These are phyloP conservation scores for Nymphicus hollandicus DNA, from an alignment of 2,113 vertebrate species.

Conservation along the genomic window DNA sequence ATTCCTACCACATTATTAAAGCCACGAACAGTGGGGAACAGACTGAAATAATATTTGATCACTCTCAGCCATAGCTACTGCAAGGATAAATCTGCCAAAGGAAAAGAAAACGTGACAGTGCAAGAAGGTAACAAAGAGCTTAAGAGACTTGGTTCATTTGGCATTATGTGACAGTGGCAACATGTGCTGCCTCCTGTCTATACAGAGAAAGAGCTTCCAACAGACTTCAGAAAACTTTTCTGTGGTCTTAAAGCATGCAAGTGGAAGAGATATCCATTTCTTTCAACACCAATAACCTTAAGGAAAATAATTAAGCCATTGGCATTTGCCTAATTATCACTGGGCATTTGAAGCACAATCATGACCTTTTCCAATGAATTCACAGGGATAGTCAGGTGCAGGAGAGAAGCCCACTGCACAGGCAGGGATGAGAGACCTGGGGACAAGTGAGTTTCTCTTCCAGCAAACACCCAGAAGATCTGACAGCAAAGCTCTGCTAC, in stretches of 20 bases:
- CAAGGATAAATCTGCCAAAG: not conserved
- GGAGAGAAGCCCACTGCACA: not conserved
- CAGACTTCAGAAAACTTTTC: not conserved
- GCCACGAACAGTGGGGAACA: not conserved
- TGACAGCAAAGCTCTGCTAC: not conserved
- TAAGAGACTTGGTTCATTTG: not conserved
- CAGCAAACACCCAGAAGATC: not conserved
- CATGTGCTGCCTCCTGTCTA: not conserved
- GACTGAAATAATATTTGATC: not conserved
- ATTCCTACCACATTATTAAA: not conserved
- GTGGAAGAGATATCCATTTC: not conserved
- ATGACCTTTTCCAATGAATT: not conserved
- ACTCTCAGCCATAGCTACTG: not conserved
- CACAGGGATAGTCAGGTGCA: not conserved
- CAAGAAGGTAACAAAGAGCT: not conserved
- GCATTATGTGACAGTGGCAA: not conserved
- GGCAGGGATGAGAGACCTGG: not conserved
- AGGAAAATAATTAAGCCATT: not conserved
- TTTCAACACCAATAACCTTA: not conserved
- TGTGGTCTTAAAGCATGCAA: not conserved
- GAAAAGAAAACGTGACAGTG: not conserved
- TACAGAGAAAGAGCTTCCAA: not conserved
- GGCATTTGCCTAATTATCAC: not conserved
- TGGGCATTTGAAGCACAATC: not conserved
- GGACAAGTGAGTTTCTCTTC: not conserved